Percentiles rank a stretch among this genome's conserved stretches.
phyloP scores from a whole-genome alignment of 2,113 vertebrate genomes.

The Hyperoodon ampullatus region DNA sequence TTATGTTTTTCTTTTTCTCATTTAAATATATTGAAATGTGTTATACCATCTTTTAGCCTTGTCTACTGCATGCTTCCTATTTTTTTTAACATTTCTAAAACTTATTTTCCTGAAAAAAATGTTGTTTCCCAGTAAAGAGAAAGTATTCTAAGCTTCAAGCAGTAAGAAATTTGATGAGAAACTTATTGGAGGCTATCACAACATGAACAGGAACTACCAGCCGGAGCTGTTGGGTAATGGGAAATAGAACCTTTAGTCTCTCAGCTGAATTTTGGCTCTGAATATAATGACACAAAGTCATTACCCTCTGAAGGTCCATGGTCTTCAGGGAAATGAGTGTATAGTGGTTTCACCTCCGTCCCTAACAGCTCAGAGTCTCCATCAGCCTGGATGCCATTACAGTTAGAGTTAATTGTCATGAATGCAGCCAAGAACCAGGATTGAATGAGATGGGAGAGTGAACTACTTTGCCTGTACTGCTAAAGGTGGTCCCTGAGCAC shows the following conservation, averaged over 20 bases:
- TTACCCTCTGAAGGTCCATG: conserved; percentile 60
- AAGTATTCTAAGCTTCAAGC: conserved; percentile 43
- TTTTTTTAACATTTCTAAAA: conserved; percentile 17
- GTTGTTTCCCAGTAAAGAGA: not conserved
- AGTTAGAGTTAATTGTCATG: conserved; percentile 71
- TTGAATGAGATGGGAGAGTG: conserved; percentile 46
- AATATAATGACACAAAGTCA: conserved; percentile 71
- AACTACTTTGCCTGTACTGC: not conserved
- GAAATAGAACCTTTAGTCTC: conserved; percentile 68
- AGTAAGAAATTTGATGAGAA: conserved; percentile 47
- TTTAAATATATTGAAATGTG: not conserved
- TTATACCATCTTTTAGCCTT: not conserved
- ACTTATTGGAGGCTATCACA: not conserved
- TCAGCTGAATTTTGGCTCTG: conserved; percentile 65
- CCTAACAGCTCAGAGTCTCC: conserved; percentile 36
- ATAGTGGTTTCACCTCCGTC: conserved; percentile 39
- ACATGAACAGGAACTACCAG: conserved; percentile 22
- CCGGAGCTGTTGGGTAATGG: conserved; percentile 42
- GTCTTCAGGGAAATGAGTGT: conserved; percentile 69
- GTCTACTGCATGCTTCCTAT: not conserved
- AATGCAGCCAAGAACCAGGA: conserved; percentile 10
- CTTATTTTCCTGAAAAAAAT: not conserved
- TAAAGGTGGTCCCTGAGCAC: conserved; percentile 19
- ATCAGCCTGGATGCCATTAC: conserved; percentile 62
- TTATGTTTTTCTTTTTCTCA: conserved; percentile 43